Conservation (phyloP, 2,797 vertebrate species). For the Jordanella pulchra region DNA sequence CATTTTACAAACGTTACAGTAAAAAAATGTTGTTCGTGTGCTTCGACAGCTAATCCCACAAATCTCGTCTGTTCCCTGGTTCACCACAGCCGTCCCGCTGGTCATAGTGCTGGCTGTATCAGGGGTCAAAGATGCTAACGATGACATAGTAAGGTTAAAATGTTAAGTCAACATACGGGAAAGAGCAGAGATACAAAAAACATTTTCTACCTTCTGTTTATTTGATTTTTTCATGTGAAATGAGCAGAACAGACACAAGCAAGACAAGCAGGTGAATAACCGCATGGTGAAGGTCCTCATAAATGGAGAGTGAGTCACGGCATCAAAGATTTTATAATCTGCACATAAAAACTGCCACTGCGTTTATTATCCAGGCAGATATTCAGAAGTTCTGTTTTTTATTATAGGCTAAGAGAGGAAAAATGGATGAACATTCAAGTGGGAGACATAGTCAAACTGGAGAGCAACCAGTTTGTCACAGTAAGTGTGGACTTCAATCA, state of each 20-base stretch:
- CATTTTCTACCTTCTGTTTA: too few species aligned
- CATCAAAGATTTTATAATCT: neutral
- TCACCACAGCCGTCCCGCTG: slow-evolving; percentile 29
- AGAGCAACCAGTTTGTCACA: slow-evolving; percentile 91
- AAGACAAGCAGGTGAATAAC: slow-evolving; percentile 92
- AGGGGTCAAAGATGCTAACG: slow-evolving; percentile 27
- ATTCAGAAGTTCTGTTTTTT: neutral
- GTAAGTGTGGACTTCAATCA: slow-evolving; percentile 74
- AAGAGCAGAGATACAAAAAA: neutral
- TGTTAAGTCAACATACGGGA: neutral
- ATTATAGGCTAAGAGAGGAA: slow-evolving; percentile 83
- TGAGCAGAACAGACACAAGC: slow-evolving; percentile 87
- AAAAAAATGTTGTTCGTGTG: neutral
- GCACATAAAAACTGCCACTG: neutral
- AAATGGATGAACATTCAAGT: slow-evolving; percentile 96
- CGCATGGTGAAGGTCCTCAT: slow-evolving; percentile 85
- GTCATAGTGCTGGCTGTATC: slow-evolving; percentile 13
- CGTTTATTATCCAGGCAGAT: neutral
- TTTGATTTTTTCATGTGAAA: neutral
- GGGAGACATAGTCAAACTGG: slow-evolving; percentile 91
- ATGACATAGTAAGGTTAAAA: slow-evolving; percentile 29
- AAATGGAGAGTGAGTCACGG: slow-evolving; percentile 85
- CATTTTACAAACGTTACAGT: neutral
- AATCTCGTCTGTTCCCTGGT: slow-evolving; percentile 31
- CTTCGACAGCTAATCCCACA: slow-evolving; percentile 30